Conservation (phyloP, 2,888 invertebrate species). For the Arrhopalites spinosus region DNA sequence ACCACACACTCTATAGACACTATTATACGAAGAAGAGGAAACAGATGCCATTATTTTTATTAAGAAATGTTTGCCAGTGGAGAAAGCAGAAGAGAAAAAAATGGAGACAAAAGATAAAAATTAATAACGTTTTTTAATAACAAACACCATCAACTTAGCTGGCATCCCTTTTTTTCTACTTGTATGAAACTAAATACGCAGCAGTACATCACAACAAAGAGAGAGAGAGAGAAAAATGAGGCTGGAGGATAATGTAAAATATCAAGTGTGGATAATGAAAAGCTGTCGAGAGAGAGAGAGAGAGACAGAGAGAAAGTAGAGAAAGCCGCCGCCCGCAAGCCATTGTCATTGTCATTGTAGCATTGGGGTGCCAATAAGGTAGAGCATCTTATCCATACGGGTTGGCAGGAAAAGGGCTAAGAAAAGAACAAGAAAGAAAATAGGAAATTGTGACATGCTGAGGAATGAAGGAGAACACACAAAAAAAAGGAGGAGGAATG, state of each 20-base stretch:
- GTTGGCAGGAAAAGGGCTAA: too few species aligned
- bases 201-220: background rate
- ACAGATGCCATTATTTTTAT: too few species aligned
- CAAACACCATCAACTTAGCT: background rate
- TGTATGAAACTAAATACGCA: background rate
- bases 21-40: too few species aligned
- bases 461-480: background rate
- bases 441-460: background rate
- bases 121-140: constrained; percentile 3
- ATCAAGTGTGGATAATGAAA: background rate
- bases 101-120: background rate
- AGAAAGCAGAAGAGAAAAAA: background rate
- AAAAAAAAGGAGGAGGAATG: background rate
- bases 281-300: background rate
- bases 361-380: too few species aligned
- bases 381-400: too few species aligned
- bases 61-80: background rate
- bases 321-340: too few species aligned
- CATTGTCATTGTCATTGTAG: too few species aligned
- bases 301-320: background rate
- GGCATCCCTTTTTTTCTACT: too few species aligned
- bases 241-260: background rate
- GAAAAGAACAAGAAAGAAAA: background rate
- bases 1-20: too few species aligned
- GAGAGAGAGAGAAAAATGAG: background rate